A percentile compares a stretch with the other conserved stretches of the same genome.
Evolutionary conservation across 2,797 vertebrate genomes (phyloP).

Genomic region (Acestrorhynchus altus): DNA sequence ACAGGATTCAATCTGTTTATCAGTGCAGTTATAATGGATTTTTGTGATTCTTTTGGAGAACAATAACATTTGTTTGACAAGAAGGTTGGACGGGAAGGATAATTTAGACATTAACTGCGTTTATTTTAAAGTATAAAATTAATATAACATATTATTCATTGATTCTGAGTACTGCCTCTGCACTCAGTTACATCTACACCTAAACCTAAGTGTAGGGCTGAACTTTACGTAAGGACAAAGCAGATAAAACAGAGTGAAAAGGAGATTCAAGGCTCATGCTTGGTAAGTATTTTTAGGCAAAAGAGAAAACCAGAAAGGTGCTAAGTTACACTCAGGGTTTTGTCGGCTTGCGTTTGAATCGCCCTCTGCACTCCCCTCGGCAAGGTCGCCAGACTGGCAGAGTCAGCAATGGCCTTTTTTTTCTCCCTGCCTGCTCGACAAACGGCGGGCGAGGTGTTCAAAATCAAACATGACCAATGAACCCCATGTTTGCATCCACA

Average conservation of each 20-base stretch:
- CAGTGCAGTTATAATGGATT: too few species aligned
- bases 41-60: too few species aligned
- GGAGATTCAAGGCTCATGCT: neutral
- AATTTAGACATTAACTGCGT: too few species aligned
- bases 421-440: conserved; percentile 30
- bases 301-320: conserved; percentile 28
- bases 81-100: too few species aligned
- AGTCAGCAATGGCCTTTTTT: conserved; percentile 40
- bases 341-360: conserved; percentile 40
- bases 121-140: too few species aligned
- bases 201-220: neutral
- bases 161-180: neutral
- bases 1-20: too few species aligned
- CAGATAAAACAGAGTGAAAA: neutral
- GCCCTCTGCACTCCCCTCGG: conserved; percentile 32
- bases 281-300: conserved; percentile 32
- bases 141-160: neutral
- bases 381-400: conserved; percentile 52
- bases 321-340: conserved; percentile 27
- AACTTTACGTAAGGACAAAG: neutral
- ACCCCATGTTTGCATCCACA: conserved; percentile 35
- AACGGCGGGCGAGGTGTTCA: conserved; percentile 37
- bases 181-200: neutral
- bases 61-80: too few species aligned
- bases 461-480: conserved; percentile 48